phyloP scores from a whole-genome alignment of 2,888 invertebrate species.

The Drosophila maculinotata region DNA sequence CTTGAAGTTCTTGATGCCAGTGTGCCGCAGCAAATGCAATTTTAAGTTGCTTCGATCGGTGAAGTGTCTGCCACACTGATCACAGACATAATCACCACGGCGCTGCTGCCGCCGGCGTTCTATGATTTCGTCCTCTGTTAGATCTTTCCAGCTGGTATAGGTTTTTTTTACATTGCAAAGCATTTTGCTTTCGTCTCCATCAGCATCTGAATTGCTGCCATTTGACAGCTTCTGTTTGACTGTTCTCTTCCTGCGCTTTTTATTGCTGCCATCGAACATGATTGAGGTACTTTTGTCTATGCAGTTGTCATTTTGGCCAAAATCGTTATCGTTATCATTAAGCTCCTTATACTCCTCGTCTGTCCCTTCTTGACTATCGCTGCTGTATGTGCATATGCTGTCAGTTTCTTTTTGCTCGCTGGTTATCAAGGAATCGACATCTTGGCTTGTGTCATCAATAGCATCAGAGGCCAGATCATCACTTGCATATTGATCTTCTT shows the following conservation, averaged over 20 bases:
- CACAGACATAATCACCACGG: constrained; percentile 58
- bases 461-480: background rate
- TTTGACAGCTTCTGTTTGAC: too few species aligned
- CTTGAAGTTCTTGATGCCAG: constrained; percentile 58
- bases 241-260: background rate
- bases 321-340: constrained; percentile 5
- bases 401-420: constrained; percentile 32
- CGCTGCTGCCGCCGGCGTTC: constrained; percentile 59
- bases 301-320: background rate
- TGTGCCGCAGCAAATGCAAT: constrained; percentile 63
- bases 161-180: constrained; percentile 24
- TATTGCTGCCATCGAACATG: background rate
- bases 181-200: background rate
- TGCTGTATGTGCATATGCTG: constrained; percentile 24
- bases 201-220: background rate
- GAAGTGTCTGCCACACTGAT: constrained; percentile 65
- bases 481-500: constrained; percentile 1
- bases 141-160: constrained; percentile 62
- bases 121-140: constrained; percentile 55
- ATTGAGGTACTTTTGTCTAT: background rate
- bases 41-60: constrained; percentile 72
- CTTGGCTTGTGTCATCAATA: constrained; percentile 5
- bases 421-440: constrained; percentile 26
- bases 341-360: constrained; percentile 4
- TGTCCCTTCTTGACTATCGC: constrained; percentile 22